A percentile compares a stretch with the other conserved stretches of the same genome.
Evolutionary conservation across 2,113 vertebrate genomes (phyloP).

Genomic region (Mohoua ochrocephala): DNA sequence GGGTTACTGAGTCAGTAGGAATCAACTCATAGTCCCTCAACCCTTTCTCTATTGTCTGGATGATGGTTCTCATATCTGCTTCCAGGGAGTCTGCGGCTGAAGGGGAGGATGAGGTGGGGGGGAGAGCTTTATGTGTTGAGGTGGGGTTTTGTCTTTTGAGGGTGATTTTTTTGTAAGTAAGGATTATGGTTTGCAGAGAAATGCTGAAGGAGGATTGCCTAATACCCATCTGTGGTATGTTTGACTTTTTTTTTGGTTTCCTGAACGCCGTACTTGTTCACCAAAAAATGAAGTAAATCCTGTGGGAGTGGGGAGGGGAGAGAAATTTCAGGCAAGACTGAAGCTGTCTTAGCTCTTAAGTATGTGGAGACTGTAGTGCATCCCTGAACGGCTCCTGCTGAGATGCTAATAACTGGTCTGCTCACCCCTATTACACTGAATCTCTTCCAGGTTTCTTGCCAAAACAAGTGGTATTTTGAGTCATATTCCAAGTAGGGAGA

Average conservation of each 20-base stretch:
- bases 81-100: background rate
- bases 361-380: background rate
- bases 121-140: background rate
- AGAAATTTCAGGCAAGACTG: background rate
- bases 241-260: background rate
- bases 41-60: accelerated
- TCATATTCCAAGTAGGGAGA: background rate
- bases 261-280: background rate
- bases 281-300: background rate
- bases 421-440: background rate
- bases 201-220: background rate
- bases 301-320: background rate
- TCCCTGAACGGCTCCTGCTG: background rate
- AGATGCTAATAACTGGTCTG: background rate
- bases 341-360: background rate
- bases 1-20: background rate
- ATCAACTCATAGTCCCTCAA: background rate
- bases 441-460: background rate
- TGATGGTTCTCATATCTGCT: background rate
- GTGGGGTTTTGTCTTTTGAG: background rate
- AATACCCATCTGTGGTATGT: background rate
- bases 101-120: background rate
- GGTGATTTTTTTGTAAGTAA: background rate
- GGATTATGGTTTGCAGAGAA: background rate
- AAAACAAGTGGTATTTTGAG: slow-evolving; percentile 3